Conservation (phyloP, 2,888 invertebrate genomes). For the Latheticus oryzae region DNA sequence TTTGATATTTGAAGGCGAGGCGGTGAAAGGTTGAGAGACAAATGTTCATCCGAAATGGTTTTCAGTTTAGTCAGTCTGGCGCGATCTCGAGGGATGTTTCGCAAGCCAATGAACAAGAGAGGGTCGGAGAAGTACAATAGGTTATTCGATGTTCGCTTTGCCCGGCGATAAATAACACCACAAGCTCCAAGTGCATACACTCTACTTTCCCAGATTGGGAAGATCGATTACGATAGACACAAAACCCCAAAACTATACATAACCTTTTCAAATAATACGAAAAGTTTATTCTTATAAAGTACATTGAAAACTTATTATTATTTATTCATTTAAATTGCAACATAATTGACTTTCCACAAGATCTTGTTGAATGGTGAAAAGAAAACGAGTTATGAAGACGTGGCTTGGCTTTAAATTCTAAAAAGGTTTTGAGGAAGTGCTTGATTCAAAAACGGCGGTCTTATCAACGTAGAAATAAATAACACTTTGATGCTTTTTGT, state of each 20-base stretch:
- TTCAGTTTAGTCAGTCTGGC: conserved; percentile 52
- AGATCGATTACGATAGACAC: no score
- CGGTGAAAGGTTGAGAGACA: conserved; percentile 50
- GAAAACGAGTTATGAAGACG: conserved; percentile 17
- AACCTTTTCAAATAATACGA: no score
- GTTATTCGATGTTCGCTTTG: conserved; percentile 48
- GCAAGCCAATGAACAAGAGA: conserved; percentile 53
- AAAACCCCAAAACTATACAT: no score
- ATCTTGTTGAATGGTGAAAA: no score
- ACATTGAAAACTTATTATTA: no score
- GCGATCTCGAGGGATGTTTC: conserved; percentile 53
- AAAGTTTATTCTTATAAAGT: no score
- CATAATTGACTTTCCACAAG: no score
- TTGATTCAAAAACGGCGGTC: conserved; percentile 5
- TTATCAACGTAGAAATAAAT: conserved; percentile 8
- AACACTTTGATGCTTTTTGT: conserved; percentile 11
- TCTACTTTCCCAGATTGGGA: no score
- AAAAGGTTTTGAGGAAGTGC: neutral
- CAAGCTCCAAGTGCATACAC: conserved; percentile 27
- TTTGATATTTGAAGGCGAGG: conserved; percentile 33
- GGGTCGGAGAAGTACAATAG: conserved; percentile 48
- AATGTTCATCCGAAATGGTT: conserved; percentile 51
- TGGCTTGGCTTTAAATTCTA: conserved; percentile 1
- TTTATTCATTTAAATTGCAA: no score
- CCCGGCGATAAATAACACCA: conserved; percentile 47